phyloP scores from a whole-genome alignment of 2,888 invertebrate species.

The Copidosoma aretas region DNA sequence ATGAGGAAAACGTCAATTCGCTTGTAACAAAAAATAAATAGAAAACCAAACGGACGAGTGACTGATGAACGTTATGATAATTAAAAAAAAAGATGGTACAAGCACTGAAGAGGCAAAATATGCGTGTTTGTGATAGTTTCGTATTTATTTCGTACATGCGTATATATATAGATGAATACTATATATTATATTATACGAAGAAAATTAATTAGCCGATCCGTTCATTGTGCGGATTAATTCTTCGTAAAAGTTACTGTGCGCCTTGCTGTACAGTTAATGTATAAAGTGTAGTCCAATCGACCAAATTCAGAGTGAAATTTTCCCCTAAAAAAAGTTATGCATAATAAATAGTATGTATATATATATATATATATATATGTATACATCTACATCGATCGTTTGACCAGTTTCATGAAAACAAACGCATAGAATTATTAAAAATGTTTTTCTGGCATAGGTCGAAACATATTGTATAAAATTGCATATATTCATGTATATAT shows the following conservation, averaged over 20 bases:
- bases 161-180: too few species aligned
- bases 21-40: constrained; percentile 4
- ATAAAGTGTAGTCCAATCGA: constrained; percentile 47
- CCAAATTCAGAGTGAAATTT: constrained; percentile 37
- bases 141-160: constrained; percentile 57
- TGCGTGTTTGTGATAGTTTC: constrained; percentile 55
- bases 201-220: constrained; percentile 12
- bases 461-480: constrained; percentile 24
- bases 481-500: constrained; percentile 31
- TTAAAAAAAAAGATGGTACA: constrained; percentile 38
- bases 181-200: constrained; percentile 35
- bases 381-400: too few species aligned
- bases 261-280: constrained; percentile 48
- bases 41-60: not conserved
- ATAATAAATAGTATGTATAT: too few species aligned
- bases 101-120: constrained; percentile 30
- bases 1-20: constrained; percentile 23
- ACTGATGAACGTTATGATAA: constrained; percentile 27
- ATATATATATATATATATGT: too few species aligned
- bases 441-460: constrained; percentile 19
- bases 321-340: too few species aligned
- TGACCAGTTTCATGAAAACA: too few species aligned
- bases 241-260: constrained; percentile 38
- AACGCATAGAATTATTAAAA: constrained; percentile 6
- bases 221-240: constrained; percentile 26